Base-by-base conservation (phyloP, 53 echinoderm and acorn worm genomes). In the Astropecten irregularis region DNA sequence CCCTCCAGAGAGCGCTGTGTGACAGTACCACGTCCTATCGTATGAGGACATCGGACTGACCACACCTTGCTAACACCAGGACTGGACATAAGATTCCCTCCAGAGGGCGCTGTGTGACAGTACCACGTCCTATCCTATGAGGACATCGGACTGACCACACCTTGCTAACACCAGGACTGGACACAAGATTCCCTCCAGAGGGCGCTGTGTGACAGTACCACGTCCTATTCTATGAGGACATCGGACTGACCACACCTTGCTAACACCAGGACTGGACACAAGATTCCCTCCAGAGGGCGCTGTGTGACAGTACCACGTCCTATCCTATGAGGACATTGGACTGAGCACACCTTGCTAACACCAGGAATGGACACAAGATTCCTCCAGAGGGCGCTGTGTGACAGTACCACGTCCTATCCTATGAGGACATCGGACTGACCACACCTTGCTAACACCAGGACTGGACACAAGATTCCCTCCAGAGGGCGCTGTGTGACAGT, bases 31-130 rank as follows among this genome's bases (percentile, higher is more conserved):
- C 64, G 92, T 79, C n/a, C 57, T 94, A 23, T 92, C 90, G 0
- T 82, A 89, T 56, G 94, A 97, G 13, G 99, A 97, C 40, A 89
- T 97, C 46, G 99, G 92, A 36, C 48, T 94, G 34, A 89, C 48
- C 11, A 88, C 91, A 34, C 95, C 95, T 4, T 87, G 91, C 49
- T 91, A 68, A 85, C 9, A 28, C 70, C 13, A 25, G 47, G 34
- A 36, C 19, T 3, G 38, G 11, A 36, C 4, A 32, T 2, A 67
- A n/a, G n/a, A n/a, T n/a, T n/a, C n/a, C n/a, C n/a, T n/a, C n/a
- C n/a, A n/a, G n/a, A n/a, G n/a, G n/a, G n/a, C n/a, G n/a, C 16
- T 30, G 29, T 28, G 29, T 61, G 33, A 77, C 9, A 49, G 88
- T 14, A 85, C 83, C 94, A 94, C 64, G 92, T 79, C n/a, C 57